Conservation (phyloP, 2,888 invertebrate genomes). For the Acrobasis consociella region DNA sequence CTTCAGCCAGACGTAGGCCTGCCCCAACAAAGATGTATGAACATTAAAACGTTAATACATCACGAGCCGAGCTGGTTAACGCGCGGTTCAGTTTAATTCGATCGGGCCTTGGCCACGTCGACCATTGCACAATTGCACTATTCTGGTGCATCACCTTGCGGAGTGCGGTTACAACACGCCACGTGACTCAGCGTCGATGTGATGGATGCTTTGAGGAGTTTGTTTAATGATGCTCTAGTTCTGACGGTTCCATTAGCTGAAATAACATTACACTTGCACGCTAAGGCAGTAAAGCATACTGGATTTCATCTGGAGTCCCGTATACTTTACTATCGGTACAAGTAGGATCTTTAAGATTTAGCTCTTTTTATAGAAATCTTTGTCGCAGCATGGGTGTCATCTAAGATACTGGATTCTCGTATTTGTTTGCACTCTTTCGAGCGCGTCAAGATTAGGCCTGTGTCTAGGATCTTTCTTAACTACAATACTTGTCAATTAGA, state of each 20-base stretch:
- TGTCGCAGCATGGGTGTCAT: too few species aligned
- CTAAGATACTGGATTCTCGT: too few species aligned
- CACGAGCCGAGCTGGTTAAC: slow-evolving; percentile 23
- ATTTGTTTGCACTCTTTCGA: too few species aligned
- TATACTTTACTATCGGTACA: background rate
- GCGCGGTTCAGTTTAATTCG: slow-evolving; percentile 45
- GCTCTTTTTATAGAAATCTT: too few species aligned
- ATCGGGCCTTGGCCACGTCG: slow-evolving; percentile 48
- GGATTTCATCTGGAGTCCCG: background rate
- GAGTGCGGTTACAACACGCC: slow-evolving; percentile 40
- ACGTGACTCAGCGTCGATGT: slow-evolving; percentile 19
- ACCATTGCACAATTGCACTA: slow-evolving; percentile 60
- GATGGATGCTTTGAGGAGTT: slow-evolving; percentile 3
- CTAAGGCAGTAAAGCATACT: background rate
- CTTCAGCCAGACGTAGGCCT: background rate
- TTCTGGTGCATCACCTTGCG: slow-evolving; percentile 62
- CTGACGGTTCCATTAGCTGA: background rate
- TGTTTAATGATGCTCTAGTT: background rate
- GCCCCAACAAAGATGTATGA: background rate
- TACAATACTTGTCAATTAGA: too few species aligned
- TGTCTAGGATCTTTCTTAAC: too few species aligned
- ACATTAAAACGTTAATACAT: slow-evolving; percentile 1
- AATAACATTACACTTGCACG: background rate
- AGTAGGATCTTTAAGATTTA: background rate
- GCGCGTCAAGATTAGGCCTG: too few species aligned